A percentile compares a stretch with the other conserved stretches of the same genome.
Conservation (phyloP, 2,888 invertebrate genomes). For the Catocala nupta region DNA sequence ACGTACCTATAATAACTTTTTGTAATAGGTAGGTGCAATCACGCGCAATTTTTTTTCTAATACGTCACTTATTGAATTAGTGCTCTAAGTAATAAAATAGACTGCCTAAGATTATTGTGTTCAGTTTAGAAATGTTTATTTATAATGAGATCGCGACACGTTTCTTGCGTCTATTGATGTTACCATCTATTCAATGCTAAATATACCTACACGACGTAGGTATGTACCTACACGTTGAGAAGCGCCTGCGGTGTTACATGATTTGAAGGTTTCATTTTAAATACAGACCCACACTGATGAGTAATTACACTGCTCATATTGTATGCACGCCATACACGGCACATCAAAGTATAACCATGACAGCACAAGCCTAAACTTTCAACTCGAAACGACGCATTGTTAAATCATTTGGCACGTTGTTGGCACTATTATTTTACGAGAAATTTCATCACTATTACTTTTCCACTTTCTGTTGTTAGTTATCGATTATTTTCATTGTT, state of each 20-base stretch:
- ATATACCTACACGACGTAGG: neutral
- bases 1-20: slow-evolving; percentile 7
- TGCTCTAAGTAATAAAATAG: neutral
- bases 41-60: slow-evolving; percentile 14
- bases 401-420: slow-evolving; percentile 26
- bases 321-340: slow-evolving; percentile 10
- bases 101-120: neutral
- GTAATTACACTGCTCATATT: slow-evolving; percentile 28
- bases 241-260: slow-evolving; percentile 25
- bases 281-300: slow-evolving; percentile 37
- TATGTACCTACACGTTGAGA: slow-evolving; percentile 11
- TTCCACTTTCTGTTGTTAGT: slow-evolving; percentile 35
- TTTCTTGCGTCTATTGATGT: neutral
- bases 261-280: slow-evolving; percentile 39
- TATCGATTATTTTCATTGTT: slow-evolving; percentile 20
- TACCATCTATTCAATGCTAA: slow-evolving; percentile 37
- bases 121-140: too few relatives aligned
- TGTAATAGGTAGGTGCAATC: slow-evolving; percentile 7
- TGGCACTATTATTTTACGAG: slow-evolving; percentile 21
- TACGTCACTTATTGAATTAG: slow-evolving; percentile 12
- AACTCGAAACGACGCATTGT: slow-evolving; percentile 23
- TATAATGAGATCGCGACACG: too few relatives aligned
- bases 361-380: slow-evolving; percentile 17
- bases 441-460: slow-evolving; percentile 25
- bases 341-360: slow-evolving; percentile 8